Base-by-base conservation (phyloP, 2,888 invertebrate species). In the Rutpela maculata region DNA sequence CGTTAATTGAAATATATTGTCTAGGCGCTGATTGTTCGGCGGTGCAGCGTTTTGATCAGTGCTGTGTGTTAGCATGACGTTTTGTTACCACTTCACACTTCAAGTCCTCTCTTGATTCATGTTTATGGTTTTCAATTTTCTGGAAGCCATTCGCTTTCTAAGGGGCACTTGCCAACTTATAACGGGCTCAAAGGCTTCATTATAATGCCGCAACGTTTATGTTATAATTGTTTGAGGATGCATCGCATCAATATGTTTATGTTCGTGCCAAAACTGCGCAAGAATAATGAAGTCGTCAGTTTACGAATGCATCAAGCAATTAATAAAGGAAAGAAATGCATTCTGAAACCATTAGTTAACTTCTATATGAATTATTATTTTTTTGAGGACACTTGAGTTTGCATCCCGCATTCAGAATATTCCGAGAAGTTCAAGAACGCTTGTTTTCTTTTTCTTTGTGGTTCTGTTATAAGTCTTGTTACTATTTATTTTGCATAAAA, bases 1-100 rank as follows among this genome's bases (percentile, higher is more conserved):
- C 83, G 87, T 88, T 88, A 89, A 89, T 89, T 89, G 89, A 88
- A 89, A 89, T 89, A 88, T 89, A 89, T 89, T 89, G 89, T 89
- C 86, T 88, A 85, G 84, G 85, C 85, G 85, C 80, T 88, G 72
- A 72, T 72, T 72, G 72, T 72, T 22, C 35, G 55, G 76, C 76
- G 76, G 63, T 60, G 69, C 71, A 57, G 19, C 65, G 77, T 77
- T 69, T 68, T 65, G 70, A 74, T 77, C 76, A 69, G 73, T 60
- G 67, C 59, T 55, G 17, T 63, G 80, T 77, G 74, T 75, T 57
- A 74, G 75, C 77, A 75, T 76, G 78, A 78, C 79, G 77, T 76
- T 76, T 68, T 74, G 55, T 66, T 68, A 81, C 78, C 75, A 71
- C 78, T 79, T 73, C 70, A 76, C 76, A 75, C 72, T 65, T 60